Evolutionary conservation across 2,888 invertebrate species (phyloP).

Genomic region (Minunthozetes semirufus): DNA sequence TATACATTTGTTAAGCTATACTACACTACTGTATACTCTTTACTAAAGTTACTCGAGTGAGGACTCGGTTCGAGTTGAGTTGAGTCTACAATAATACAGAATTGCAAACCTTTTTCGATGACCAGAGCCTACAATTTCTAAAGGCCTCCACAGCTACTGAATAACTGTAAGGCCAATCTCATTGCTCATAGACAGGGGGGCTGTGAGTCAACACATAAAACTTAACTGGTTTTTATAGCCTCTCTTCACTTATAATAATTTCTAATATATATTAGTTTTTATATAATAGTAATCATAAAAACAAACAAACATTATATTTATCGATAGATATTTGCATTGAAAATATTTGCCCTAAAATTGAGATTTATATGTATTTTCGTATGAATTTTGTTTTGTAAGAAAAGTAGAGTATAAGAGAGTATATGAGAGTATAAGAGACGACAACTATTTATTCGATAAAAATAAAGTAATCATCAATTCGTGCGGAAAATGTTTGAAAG

Average conservation of each 20-base stretch:
- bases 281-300: not conserved
- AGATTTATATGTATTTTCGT: conserved; percentile 8
- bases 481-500: conserved; percentile 28
- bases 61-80: not conserved
- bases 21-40: not conserved
- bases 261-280: conserved; percentile 6
- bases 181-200: conserved; percentile 28
- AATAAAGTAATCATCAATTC: conserved; percentile 32
- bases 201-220: not conserved
- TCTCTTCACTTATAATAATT: not conserved
- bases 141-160: not conserved
- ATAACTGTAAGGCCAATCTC: conserved; percentile 19
- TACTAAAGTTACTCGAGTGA: conserved; percentile 13
- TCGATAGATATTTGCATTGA: conserved; percentile 12
- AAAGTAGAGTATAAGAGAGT: not conserved
- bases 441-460: conserved; percentile 29
- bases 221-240: not conserved
- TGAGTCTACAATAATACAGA: not conserved
- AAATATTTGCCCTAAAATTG: conserved; percentile 12
- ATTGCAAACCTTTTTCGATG: conserved; percentile 17
- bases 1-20: conserved; percentile 23
- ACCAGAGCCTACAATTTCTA: conserved; percentile 24
- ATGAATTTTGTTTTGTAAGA: not conserved
- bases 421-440: no score
- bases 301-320: conserved; percentile 9